Evolutionary conservation across 2,888 invertebrate species (phyloP).

Genomic region (Tupiocoris notatus): DNA sequence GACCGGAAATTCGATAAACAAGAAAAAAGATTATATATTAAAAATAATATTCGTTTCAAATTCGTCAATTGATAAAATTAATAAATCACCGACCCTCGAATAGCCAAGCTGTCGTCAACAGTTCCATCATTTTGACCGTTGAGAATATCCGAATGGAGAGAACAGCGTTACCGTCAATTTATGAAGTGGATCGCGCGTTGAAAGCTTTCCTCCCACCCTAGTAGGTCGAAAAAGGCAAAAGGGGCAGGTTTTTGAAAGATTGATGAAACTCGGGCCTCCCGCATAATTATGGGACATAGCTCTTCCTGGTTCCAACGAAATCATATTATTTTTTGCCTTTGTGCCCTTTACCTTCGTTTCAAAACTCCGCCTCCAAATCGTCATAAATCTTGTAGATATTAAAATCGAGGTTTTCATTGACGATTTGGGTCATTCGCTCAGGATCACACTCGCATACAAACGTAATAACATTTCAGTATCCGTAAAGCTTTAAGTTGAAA

Average conservation of each 20-base stretch:
- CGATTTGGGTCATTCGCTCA: not conserved
- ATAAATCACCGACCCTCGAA: not conserved
- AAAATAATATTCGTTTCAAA: not conserved
- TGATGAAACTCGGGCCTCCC: constrained; percentile 11
- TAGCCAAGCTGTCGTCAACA: not conserved
- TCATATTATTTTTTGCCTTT: not conserved
- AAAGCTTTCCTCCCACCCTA: not conserved
- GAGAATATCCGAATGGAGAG: not conserved
- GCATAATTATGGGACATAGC: constrained; percentile 19
- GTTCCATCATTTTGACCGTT: not conserved
- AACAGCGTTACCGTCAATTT: not conserved
- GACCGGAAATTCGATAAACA: no score
- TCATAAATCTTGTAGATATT: not conserved
- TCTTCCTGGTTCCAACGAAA: not conserved
- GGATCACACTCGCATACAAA: not conserved
- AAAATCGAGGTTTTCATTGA: not conserved
- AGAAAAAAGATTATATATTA: no score
- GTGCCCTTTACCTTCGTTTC: not conserved
- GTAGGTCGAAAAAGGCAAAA: not conserved
- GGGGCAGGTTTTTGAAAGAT: constrained; percentile 19
- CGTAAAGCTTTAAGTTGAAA: no score
- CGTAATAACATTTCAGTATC: no score
- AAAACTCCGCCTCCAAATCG: not conserved
- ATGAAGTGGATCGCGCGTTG: not conserved
- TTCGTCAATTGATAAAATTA: not conserved